phyloP scores from a whole-genome alignment of 2,888 invertebrate species.

The Ecliptopera silaceata region DNA sequence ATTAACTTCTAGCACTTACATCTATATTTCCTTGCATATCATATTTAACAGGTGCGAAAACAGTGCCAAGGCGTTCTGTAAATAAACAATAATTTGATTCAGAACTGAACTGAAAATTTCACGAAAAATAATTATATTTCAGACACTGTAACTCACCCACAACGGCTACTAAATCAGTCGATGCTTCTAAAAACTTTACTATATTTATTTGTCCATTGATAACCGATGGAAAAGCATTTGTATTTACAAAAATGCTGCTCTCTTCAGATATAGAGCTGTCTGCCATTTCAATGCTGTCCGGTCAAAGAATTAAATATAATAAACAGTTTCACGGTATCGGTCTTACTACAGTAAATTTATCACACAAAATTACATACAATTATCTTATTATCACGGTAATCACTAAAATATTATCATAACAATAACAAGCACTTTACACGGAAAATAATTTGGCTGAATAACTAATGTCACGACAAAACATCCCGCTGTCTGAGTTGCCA shows the following conservation, averaged over 20 bases:
- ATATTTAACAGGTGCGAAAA: conserved; percentile 88
- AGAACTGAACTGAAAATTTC: neutral
- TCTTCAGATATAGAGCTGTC: conserved; percentile 42
- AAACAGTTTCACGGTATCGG: conserved; percentile 27
- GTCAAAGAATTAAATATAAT: conserved; percentile 19
- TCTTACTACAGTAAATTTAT: conserved; percentile 34
- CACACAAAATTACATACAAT: conserved; percentile 38
- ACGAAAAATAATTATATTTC: conserved; percentile 4
- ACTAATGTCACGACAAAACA: conserved; percentile 40
- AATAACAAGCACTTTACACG: conserved; percentile 22
- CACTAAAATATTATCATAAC: conserved; percentile 33
- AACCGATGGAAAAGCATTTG: conserved; percentile 80
- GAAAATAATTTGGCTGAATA: conserved; percentile 34
- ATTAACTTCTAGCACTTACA: conserved; percentile 70
- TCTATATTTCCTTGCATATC: conserved; percentile 91
- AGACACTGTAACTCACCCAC: conserved; percentile 80
- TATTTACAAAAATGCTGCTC: conserved; percentile 44
- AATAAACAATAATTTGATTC: conserved; percentile 39
- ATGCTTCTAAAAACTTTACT: conserved; percentile 83
- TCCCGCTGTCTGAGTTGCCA: conserved; percentile 40
- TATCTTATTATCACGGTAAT: conserved; percentile 33
- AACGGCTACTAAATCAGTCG: conserved; percentile 83
- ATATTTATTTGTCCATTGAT: conserved; percentile 83
- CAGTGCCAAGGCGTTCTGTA: conserved; percentile 88
- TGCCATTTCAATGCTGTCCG: conserved; percentile 51